Conservation (phyloP, 53 echinoderm and acorn worm species). For the Patiria pectinifera region DNA sequence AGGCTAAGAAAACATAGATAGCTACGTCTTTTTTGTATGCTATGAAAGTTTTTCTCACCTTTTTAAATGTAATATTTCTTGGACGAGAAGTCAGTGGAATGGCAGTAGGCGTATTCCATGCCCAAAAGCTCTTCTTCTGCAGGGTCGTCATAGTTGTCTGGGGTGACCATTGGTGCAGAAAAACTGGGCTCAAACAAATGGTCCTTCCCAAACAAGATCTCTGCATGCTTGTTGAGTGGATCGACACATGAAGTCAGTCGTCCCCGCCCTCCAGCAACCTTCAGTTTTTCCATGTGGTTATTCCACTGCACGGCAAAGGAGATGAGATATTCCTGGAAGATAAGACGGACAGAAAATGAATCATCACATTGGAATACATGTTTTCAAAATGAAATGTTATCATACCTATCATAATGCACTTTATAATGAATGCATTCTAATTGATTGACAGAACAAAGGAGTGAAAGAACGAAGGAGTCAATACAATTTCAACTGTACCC, state of each 20-base stretch:
- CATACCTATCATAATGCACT: constrained; percentile 43
- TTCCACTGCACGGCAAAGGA: constrained; percentile 79
- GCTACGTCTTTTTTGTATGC: constrained; percentile 17
- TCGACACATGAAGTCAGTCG: constrained; percentile 54
- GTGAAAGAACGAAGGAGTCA: too few relatives aligned
- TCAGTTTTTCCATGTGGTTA: constrained; percentile 58
- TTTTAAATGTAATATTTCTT: constrained; percentile 50
- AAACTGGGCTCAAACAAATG: constrained; percentile 72
- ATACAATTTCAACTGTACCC: constrained; percentile 41
- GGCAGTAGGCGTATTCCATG: constrained; percentile 75
- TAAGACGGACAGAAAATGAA: constrained; percentile 47
- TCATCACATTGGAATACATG: constrained; percentile 41
- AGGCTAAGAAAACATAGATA: constrained; percentile 29
- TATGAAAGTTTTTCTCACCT: constrained; percentile 55
- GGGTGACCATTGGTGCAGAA: constrained; percentile 66
- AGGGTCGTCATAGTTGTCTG: constrained; percentile 55
- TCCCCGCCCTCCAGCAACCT: constrained; percentile 71
- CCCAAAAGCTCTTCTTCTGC: constrained; percentile 73
- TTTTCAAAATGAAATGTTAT: constrained; percentile 37
- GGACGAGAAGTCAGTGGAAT: constrained; percentile 72
- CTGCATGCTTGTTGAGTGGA: constrained; percentile 68
- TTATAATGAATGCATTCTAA: neutral
- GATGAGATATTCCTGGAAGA: constrained; percentile 74
- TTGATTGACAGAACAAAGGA: too few relatives aligned
- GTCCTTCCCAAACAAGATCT: constrained; percentile 72